phyloP scores from a whole-genome alignment of 2,888 invertebrate species.

The Temnothorax ravouxi region DNA sequence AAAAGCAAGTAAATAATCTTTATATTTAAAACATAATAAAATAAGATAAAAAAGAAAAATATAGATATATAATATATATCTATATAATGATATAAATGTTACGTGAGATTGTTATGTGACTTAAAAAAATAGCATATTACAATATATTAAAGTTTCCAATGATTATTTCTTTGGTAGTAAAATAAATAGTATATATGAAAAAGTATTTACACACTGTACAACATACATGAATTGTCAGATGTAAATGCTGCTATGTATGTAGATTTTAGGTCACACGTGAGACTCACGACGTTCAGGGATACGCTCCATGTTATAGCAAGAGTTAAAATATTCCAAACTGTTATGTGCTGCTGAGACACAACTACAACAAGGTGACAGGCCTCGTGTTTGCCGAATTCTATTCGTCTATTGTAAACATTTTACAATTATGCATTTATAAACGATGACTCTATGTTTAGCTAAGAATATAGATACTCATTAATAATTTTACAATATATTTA shows the following conservation, averaged over 20 bases:
- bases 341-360: conserved; percentile 88
- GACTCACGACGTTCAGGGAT: conserved; percentile 86
- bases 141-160: conserved; percentile 13
- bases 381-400: conserved; percentile 89
- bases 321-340: conserved; percentile 92
- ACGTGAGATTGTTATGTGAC: not conserved
- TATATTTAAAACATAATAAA: not conserved
- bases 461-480: not conserved
- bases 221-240: conserved; percentile 89
- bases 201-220: conserved; percentile 15
- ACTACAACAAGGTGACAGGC: conserved; percentile 89
- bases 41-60: not conserved
- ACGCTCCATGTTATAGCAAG: conserved; percentile 91
- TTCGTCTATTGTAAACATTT: conserved; percentile 81
- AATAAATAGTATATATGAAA: not conserved
- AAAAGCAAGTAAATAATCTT: conserved; percentile 58
- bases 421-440: conserved; percentile 15
- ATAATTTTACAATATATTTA: conserved; percentile 33
- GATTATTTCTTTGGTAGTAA: not conserved
- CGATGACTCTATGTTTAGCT: not conserved
- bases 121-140: not conserved
- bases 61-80: no score
- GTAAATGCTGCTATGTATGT: conserved; percentile 91
- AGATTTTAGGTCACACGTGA: conserved; percentile 89
- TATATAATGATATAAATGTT: not conserved